Percentiles rank a stretch among this genome's conserved stretches.
Evolutionary conservation across 1,140 invertebrate species (phyloP).

Genomic region (Meloidogyne floridensis): DNA sequence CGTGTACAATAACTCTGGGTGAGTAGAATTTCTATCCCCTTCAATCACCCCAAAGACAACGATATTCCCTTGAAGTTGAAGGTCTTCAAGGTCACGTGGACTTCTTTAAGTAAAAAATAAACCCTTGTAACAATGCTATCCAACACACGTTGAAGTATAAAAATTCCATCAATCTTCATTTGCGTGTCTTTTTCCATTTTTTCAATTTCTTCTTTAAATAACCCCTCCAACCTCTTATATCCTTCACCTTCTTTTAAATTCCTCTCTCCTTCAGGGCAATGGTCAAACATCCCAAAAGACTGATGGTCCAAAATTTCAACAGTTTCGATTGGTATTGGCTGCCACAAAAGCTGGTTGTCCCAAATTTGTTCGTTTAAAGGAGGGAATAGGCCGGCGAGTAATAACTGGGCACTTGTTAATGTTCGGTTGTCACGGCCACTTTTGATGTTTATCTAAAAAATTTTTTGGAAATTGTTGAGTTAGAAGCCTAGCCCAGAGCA

Average conservation of each 20-base stretch:
- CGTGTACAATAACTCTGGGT: no score
- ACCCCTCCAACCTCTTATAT: conserved; percentile 13
- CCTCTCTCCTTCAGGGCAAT: conserved; percentile 20
- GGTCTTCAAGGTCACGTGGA: no score
- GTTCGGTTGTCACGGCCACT: conserved; percentile 42
- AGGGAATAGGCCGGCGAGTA: conserved; percentile 36
- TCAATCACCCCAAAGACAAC: no score
- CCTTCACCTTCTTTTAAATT: background rate
- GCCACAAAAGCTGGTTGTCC: conserved; percentile 35
- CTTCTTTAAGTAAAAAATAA: no score
- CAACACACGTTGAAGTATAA: conserved; percentile 32
- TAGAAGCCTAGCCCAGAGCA: no score
- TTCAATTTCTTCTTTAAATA: conserved; percentile 18
- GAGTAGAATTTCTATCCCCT: no score
- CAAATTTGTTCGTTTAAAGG: conserved; percentile 37
- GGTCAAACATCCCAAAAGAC: conserved; percentile 37
- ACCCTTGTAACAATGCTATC: conserved; percentile 29
- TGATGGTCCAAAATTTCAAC: conserved; percentile 30
- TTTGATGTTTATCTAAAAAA: conserved; percentile 16
- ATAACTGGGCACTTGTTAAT: conserved; percentile 37
- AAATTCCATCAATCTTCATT: conserved; percentile 39
- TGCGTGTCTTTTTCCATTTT: conserved; percentile 31
- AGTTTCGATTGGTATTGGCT: conserved; percentile 35
- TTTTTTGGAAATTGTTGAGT: conserved; percentile 15
- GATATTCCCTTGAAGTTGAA: no score